Percentiles rank a stretch among this genome's conserved stretches.
phyloP scores from a whole-genome alignment of 2,797 vertebrate species.

The Amblyopsis hoosieri region DNA sequence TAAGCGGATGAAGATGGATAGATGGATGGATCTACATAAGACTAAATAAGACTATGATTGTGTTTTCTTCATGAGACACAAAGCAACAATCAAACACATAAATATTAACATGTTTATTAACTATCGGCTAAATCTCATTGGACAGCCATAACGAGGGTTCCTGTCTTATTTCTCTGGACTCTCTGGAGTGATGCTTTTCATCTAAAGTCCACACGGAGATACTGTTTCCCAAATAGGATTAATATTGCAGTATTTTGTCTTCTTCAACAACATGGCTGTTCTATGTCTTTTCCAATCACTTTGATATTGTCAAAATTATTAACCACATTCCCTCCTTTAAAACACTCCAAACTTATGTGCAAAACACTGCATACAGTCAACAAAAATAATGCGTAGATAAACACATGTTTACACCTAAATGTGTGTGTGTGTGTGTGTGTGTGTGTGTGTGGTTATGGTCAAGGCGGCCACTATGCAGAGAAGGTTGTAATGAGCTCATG shows the following conservation, averaged over 20 bases:
- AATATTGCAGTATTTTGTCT: background rate
- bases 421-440: slow-evolving; percentile 13
- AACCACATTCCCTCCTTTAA: slow-evolving; percentile 13
- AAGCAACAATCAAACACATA: background rate
- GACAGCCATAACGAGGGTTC: background rate
- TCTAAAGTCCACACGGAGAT: slow-evolving; percentile 8
- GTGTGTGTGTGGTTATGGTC: slow-evolving; percentile 13
- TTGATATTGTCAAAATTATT: background rate
- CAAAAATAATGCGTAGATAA: slow-evolving; percentile 13
- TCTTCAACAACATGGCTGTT: background rate
- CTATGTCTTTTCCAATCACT: background rate
- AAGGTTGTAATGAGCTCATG: slow-evolving; percentile 89
- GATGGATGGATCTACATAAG: too few species aligned
- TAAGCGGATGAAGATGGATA: too few species aligned
- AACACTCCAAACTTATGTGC: slow-evolving; percentile 23
- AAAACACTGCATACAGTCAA: slow-evolving; percentile 31
- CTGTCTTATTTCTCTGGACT: background rate
- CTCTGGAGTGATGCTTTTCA: background rate
- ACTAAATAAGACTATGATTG: too few species aligned
- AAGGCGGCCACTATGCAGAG: slow-evolving; percentile 71
- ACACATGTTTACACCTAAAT: slow-evolving; percentile 3
- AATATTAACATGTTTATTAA: background rate
- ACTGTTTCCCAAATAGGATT: too few species aligned
- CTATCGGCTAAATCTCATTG: background rate
- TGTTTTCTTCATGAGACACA: background rate